phyloP scores from a whole-genome alignment of 92 coral and sea anemone species.

The Heteractis magnifica region DNA sequence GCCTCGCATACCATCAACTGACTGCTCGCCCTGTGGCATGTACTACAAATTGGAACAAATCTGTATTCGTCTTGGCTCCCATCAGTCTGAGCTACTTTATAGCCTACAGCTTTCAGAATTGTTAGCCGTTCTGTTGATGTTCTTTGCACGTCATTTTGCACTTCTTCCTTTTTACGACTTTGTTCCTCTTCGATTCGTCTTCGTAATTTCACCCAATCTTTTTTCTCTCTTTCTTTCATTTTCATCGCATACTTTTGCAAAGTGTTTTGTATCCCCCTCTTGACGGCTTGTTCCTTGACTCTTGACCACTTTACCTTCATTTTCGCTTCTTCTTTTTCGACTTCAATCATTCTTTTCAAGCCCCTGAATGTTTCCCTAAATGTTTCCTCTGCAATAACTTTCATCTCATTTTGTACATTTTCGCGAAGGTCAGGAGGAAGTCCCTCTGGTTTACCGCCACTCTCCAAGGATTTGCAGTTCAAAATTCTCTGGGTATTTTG shows the following conservation, averaged over 20 bases:
- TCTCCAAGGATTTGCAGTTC: not conserved
- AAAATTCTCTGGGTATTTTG: no score
- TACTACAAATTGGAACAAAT: not conserved
- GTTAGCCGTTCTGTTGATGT: not conserved
- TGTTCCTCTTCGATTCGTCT: conserved; percentile 27
- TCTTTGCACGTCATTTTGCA: not conserved
- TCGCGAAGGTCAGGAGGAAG: not conserved
- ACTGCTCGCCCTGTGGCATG: not conserved
- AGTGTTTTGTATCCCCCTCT: not conserved
- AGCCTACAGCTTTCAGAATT: not conserved
- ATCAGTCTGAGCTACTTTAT: not conserved
- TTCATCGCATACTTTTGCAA: not conserved
- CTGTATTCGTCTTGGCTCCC: not conserved
- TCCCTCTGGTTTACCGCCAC: not conserved
- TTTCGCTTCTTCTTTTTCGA: conserved; percentile 14
- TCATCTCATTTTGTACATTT: not conserved
- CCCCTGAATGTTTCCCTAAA: not conserved
- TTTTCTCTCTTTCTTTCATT: conserved; percentile 16
- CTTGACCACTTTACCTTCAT: conserved; percentile 10
- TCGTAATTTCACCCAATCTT: conserved; percentile 25
- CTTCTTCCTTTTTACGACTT: not conserved
- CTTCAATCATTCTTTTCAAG: conserved; percentile 4
- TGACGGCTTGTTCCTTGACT: not conserved
- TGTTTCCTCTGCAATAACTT: no score
- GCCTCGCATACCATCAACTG: conserved; percentile 35